Evolutionary conservation across 2,888 invertebrate genomes (phyloP), one percentile per base, ranked within the genome.

Genomic region (Thera obeliscata): DNA sequence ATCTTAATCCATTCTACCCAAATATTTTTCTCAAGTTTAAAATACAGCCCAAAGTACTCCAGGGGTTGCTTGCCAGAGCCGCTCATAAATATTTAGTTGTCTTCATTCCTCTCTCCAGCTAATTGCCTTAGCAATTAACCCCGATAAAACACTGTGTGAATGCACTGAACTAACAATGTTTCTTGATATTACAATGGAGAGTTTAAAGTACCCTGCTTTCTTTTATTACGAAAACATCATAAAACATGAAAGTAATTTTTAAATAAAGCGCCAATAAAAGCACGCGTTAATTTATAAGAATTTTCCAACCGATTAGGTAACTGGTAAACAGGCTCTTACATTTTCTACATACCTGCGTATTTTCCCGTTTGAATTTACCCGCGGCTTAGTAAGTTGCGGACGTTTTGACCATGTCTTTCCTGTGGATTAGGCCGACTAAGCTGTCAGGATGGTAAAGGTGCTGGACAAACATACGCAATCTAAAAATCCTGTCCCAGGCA

Each of bases 51-150:
- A 60, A 56, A 60, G 8, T 60, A 46, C 38, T 41, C 56, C 71
- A 52, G 56, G 72, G 66, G 66, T 67, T 66, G 57, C 61, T 73
- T 77, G 63, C 66, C 62, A 69, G 63, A 60, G 46, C 41, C n/a
- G 22, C 74, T 78, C 77, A 77, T 81, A 82, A 83, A 83, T 82
- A 80, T 81, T 80, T 78, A 77, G 77, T 73, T 72, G 76, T 74
- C 79, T 77, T 79, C 75, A 73, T 77, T 76, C 79, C 80, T 79
- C 81, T 78, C 43, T 46, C 70, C 72, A 73, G 78, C 81, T 88
- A 88, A 89, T 87, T 88, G 85, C 84, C 74, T 58, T 64, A 67
- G 81, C 83, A 87, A 88, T 89, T 88, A 88, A 82, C 86, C 84
- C 76, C 78, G 78, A 80, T 86, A 78, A 76, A 81, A 71, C 70